A percentile compares a stretch with the other conserved stretches of the same genome.
Conservation (phyloP, 1,140 invertebrate species). For the Anthonomus grandis region DNA sequence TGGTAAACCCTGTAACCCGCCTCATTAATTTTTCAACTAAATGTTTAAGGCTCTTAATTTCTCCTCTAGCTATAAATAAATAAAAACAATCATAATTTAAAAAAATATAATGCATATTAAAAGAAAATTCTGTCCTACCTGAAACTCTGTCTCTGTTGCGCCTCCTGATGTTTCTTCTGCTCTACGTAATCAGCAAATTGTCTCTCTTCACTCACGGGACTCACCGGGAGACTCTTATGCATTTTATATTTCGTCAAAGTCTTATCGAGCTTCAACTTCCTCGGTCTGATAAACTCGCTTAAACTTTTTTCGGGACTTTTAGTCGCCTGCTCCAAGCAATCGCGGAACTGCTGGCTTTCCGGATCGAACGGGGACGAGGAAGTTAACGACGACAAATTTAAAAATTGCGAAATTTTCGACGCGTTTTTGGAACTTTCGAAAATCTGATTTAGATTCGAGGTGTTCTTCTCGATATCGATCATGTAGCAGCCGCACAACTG, state of each 20-base stretch:
- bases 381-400: constrained; percentile 9
- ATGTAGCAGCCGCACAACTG: constrained; percentile 48
- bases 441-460: constrained; percentile 33
- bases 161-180: constrained; percentile 20
- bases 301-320: constrained; percentile 38
- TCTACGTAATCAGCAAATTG: constrained; percentile 56
- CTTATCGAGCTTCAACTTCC: constrained; percentile 44
- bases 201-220: constrained; percentile 64
- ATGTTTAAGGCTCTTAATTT: too few relatives aligned
- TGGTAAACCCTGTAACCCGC: too few relatives aligned
- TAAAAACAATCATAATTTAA: too few relatives aligned
- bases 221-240: constrained; percentile 66
- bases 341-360: constrained; percentile 15
- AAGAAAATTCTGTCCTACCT: constrained; percentile 24
- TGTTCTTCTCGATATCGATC: constrained; percentile 42
- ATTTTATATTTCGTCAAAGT: constrained; percentile 54
- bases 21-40: too few relatives aligned
- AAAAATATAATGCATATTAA: too few relatives aligned
- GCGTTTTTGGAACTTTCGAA: constrained; percentile 12
- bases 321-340: constrained; percentile 27
- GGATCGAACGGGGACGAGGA: constrained; percentile 10
- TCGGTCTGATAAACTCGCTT: constrained; percentile 37
- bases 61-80: too few relatives aligned
- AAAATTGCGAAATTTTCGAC: constrained; percentile 5
- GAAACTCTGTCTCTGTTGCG: constrained; percentile 25